phyloP scores from a whole-genome alignment of 2,113 vertebrate genomes.

The Oryzias javanicus region DNA sequence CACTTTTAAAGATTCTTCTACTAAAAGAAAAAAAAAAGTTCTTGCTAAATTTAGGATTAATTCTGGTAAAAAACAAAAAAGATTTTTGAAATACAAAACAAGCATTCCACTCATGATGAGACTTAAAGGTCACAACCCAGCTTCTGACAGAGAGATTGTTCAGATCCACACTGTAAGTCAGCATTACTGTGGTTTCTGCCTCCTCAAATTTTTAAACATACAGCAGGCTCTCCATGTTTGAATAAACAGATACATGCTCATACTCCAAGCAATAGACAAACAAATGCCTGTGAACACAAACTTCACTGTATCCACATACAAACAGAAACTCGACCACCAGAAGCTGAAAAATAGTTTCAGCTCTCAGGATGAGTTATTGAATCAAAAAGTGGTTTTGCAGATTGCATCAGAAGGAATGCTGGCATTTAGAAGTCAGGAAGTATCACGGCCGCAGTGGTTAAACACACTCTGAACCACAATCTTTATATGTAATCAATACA shows the following conservation, averaged over 20 bases:
- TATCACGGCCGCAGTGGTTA: constrained; percentile 17
- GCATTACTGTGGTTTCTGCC: constrained; percentile 59
- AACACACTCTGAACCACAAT: constrained; percentile 5
- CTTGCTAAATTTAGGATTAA: not conserved
- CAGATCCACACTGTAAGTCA: constrained; percentile 13
- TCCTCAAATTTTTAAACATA: constrained; percentile 60
- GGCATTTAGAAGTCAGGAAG: constrained; percentile 26
- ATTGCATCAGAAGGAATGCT: constrained; percentile 37
- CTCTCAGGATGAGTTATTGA: constrained; percentile 30
- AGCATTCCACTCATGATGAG: constrained; percentile 18
- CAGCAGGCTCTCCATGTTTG: constrained; percentile 42
- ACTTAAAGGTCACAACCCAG: constrained; percentile 37
- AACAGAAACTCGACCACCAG: constrained; percentile 37
- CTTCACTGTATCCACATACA: constrained; percentile 11
- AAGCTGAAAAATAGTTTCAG: constrained; percentile 38
- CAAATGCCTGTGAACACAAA: constrained; percentile 14
- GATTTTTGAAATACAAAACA: not conserved
- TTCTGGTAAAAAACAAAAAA: too few relatives aligned
- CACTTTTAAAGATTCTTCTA: too few relatives aligned
- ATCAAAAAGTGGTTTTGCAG: constrained; percentile 58
- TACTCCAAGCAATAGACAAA: constrained; percentile 1
- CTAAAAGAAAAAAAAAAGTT: not conserved
- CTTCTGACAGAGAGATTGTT: constrained; percentile 29
- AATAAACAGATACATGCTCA: constrained; percentile 43
- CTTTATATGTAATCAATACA: constrained; percentile 8